phyloP scores from a whole-genome alignment of 2,113 vertebrate species.

The Siphamia tubifer region DNA sequence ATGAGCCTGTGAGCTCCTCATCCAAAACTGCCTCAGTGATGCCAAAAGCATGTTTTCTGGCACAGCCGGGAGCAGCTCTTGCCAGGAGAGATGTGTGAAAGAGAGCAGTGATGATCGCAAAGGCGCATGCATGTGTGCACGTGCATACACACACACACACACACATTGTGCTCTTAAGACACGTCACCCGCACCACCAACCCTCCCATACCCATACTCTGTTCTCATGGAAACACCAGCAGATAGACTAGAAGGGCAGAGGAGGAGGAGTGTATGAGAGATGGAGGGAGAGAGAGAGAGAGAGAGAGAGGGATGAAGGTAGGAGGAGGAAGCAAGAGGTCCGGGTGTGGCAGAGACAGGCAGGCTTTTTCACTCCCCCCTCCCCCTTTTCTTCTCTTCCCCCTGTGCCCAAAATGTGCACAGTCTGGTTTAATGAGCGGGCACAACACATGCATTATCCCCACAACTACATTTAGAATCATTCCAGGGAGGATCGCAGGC shows the following conservation, averaged over 20 bases:
- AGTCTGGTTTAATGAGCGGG: slow-evolving; percentile 45
- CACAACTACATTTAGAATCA: slow-evolving; percentile 48
- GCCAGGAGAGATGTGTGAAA: slow-evolving; percentile 58
- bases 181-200: slow-evolving; percentile 57
- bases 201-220: slow-evolving; percentile 54
- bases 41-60: slow-evolving; percentile 65
- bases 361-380: not conserved
- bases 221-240: slow-evolving; percentile 83
- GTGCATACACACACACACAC: not conserved
- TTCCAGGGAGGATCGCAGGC: slow-evolving; percentile 36
- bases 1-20: slow-evolving; percentile 16
- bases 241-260: slow-evolving; percentile 69
- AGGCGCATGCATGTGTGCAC: not conserved
- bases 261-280: slow-evolving; percentile 34
- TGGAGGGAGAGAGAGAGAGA: slow-evolving; percentile 4
- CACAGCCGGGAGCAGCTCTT: slow-evolving; percentile 25
- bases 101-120: slow-evolving; percentile 47
- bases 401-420: slow-evolving; percentile 36
- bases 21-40: slow-evolving; percentile 41
- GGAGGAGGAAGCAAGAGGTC: slow-evolving; percentile 49
- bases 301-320: slow-evolving; percentile 30
- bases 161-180: slow-evolving; percentile 57
- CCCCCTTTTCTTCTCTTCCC: slow-evolving; percentile 1
- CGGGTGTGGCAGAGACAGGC: slow-evolving; percentile 73
- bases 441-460: slow-evolving; percentile 42